Base-by-base conservation (phyloP, 2,797 vertebrate genomes). In the Oceanodroma leucorhoa region DNA sequence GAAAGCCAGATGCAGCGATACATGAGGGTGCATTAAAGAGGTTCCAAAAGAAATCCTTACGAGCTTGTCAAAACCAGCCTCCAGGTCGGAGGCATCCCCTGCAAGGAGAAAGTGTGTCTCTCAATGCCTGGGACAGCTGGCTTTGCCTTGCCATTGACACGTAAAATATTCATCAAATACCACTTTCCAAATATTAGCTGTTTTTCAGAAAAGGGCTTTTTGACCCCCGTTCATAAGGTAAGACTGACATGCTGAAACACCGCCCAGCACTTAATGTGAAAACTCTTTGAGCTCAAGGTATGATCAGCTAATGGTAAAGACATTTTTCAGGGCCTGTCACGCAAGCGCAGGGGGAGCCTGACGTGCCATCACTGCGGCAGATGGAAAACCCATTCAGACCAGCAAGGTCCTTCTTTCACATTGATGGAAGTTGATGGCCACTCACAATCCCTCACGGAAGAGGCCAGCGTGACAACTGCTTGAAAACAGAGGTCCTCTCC, bases 1-100 rank as follows among this genome's bases (percentile, higher is more conserved):
- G 90, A 61, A 67, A 87, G 93, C 81, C 90, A 83, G 60, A 64
- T 15, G 5, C 60, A 26, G 73, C 79, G 60, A 89, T 32, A 54
- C n/a, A 24, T 1, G 11, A 84, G 80, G 91, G 69, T 45, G 83
- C 58, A 61, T 61, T 54, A 15, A 90, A 51, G 58, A 54, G 32
- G 66, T 40, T 88, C 78, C 86, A 57, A 45, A 64, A 77, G 53
- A 87, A 94, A 88, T 60, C 70, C 55, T 77, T 17, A 19, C 0
- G 4, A 91, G 38, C 67, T n/a, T 66, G 80, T 76, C 89, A 83
- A 72, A 89, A 43, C 0, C 69, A 81, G 87, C 22, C 90, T 50
- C 40, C 0, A 1, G 69, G 65, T 34, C 1, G 0, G 53, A 62
- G 90, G 77, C 62, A 72, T 20, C 41, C 32, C 76, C 36, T 50